Evolutionary conservation across 2,797 vertebrate species (phyloP).

Genomic region (Cottoperca gobio): DNA sequence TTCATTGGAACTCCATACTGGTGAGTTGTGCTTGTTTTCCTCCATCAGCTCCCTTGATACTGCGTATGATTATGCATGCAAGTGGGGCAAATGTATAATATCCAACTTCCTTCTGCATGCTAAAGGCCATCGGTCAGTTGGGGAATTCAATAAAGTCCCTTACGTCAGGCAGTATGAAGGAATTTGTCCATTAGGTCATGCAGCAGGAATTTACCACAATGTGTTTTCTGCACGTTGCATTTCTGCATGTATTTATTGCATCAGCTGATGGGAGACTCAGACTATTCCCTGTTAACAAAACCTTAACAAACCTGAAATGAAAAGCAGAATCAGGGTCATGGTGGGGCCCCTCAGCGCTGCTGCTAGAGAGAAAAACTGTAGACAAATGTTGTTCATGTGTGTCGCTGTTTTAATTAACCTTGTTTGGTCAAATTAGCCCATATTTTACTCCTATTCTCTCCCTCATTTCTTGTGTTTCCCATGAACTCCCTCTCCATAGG

Average conservation of each 20-base stretch:
- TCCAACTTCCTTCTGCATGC: neutral
- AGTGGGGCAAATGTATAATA: neutral
- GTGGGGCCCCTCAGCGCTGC: neutral
- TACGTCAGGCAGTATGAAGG: neutral
- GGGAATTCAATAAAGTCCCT: neutral
- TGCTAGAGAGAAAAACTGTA: neutral
- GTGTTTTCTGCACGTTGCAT: neutral
- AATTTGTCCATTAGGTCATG: neutral
- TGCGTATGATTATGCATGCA: neutral
- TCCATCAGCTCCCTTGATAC: neutral
- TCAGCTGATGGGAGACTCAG: neutral
- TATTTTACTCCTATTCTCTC: constrained; percentile 2
- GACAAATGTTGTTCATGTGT: neutral
- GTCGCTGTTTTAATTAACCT: constrained; percentile 19
- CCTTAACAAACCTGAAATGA: too few relatives aligned
- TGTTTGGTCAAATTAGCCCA: neutral
- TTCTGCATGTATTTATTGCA: neutral
- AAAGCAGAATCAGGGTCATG: too few relatives aligned
- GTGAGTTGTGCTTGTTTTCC: constrained; percentile 81
- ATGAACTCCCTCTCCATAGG: constrained; percentile 76
- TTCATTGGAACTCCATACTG: constrained; percentile 99
- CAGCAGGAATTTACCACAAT: neutral
- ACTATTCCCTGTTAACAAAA: neutral
- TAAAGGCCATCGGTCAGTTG: neutral
- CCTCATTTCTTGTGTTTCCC: neutral